These are phyloP conservation scores for Agrotis puta DNA, from an alignment of 2,888 invertebrate species.

Conservation along the genomic window DNA sequence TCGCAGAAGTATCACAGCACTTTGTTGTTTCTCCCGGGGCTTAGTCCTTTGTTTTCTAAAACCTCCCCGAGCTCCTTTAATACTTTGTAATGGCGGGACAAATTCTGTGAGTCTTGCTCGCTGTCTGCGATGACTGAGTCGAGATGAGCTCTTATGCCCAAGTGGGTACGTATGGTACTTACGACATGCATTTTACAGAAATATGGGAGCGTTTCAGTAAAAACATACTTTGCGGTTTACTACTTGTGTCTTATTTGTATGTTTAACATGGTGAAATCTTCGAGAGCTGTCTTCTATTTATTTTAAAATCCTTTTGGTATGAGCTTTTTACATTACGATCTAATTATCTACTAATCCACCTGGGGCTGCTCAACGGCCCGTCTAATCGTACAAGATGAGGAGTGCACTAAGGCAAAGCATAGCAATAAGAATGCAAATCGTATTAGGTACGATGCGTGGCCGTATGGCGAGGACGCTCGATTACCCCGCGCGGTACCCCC, in stretches of 20 bases:
- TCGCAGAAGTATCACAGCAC: slow-evolving; percentile 83
- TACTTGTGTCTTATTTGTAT: background rate
- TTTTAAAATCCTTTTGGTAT: too few relatives aligned
- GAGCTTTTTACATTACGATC: background rate
- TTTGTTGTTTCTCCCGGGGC: slow-evolving; percentile 83
- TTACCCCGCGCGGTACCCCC: background rate
- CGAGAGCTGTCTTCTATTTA: background rate
- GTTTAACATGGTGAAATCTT: background rate
- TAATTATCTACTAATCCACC: slow-evolving; percentile 2
- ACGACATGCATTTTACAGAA: slow-evolving; percentile 54
- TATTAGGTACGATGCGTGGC: background rate
- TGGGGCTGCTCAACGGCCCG: too few relatives aligned
- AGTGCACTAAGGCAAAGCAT: background rate
- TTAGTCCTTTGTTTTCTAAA: slow-evolving; percentile 87
- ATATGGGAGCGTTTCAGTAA: slow-evolving; percentile 38
- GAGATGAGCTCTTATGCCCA: slow-evolving; percentile 65
- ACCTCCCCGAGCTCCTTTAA: slow-evolving; percentile 82
- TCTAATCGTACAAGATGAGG: background rate
- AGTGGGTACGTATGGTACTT: slow-evolving; percentile 54
- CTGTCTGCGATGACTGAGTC: slow-evolving; percentile 72
- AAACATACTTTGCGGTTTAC: slow-evolving; percentile 5
- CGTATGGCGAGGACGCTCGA: background rate
- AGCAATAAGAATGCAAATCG: slow-evolving; percentile 5
- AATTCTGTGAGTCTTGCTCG: slow-evolving; percentile 78
- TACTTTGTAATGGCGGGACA: slow-evolving; percentile 85